These are phyloP conservation scores for Periophthalmodon schlosseri DNA, from an alignment of 2,113 vertebrate genomes.

Conservation along the genomic window DNA sequence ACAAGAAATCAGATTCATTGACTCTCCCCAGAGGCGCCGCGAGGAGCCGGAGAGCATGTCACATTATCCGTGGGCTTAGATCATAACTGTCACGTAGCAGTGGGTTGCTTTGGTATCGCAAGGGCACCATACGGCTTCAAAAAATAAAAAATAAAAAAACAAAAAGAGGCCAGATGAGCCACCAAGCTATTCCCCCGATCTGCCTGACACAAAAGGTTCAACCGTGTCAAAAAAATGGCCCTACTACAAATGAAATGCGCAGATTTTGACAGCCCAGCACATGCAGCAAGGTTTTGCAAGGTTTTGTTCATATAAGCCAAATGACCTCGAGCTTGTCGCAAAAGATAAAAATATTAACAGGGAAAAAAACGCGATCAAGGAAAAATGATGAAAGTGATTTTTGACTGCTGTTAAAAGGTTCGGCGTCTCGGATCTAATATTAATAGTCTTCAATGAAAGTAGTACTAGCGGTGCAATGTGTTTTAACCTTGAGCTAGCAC, in stretches of 20 bases:
- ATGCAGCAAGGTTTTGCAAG: background rate
- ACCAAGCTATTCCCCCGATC: constrained; percentile 38
- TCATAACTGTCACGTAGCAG: constrained; percentile 56
- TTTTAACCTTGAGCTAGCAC: constrained; percentile 8
- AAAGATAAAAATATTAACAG: background rate
- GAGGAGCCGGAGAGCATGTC: constrained; percentile 54
- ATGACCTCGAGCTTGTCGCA: constrained; percentile 4
- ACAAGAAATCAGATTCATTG: constrained; percentile 52
- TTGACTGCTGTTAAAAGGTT: constrained; percentile 11
- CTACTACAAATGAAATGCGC: constrained; percentile 32
- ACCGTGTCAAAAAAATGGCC: constrained; percentile 47
- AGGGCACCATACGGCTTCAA: constrained; percentile 33
- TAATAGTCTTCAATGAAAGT: constrained; percentile 11
- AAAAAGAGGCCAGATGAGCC: constrained; percentile 25
- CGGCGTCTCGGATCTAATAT: background rate
- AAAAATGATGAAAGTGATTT: constrained; percentile 8
- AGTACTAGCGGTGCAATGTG: background rate
- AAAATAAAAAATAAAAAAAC: background rate
- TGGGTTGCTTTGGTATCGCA: constrained; percentile 46
- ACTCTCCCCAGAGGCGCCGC: constrained; percentile 37
- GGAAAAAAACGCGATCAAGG: background rate
- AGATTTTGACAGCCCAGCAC: background rate
- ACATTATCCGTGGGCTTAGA: constrained; percentile 59
- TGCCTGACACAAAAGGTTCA: constrained; percentile 39
- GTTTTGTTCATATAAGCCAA: background rate